Evolutionary conservation across 2,888 invertebrate species (phyloP), one percentile per base, ranked within the genome.

Genomic region (Pandemis cinnamomeana): DNA sequence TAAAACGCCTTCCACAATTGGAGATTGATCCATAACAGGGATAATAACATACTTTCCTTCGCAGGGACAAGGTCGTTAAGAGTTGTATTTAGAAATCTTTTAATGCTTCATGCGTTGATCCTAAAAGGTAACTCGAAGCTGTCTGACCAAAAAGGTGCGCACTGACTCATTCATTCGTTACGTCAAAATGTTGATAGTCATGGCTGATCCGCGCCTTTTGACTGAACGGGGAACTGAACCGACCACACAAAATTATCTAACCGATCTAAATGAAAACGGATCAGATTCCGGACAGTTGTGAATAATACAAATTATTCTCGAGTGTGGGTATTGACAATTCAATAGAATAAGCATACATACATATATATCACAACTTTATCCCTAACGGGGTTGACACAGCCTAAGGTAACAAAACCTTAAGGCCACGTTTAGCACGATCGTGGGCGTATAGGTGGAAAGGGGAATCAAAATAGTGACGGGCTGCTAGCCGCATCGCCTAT

Each of bases 141-240:
- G 81, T 77, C 77, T 77, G 78, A 77, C 84, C 84, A 82, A 84
- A 86, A 82, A 80, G 77, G 84, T 79, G 69, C 51, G 77, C 75
- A 62, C 78, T 82, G 83, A 83, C 76, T 86, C 84, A 86, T 83
- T 86, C 84, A 86, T 83, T 82, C 80, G 82, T 85, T 84, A 81
- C 82, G 78, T 81, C 83, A 80, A 71, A 75, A 73, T 72, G 74
- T 72, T 71, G 71, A 68, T 66, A 69, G 71, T 62, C 69, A 66
- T 48, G 20, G 64, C 53, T 53, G 48, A 67, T 67, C 67, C 67
- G 36, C 53, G 36, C 36, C 41, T 67, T 53, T 42, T 36, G 15
- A 10, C 53, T 41, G 51, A 11, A 15, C 41, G 51, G 7, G n/a
- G 5, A 15, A 41, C 36, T 10, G 41, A 27, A 27, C 10, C 58